Conservation (phyloP, 2,888 invertebrate species). For the Balanococcus diminutus region DNA sequence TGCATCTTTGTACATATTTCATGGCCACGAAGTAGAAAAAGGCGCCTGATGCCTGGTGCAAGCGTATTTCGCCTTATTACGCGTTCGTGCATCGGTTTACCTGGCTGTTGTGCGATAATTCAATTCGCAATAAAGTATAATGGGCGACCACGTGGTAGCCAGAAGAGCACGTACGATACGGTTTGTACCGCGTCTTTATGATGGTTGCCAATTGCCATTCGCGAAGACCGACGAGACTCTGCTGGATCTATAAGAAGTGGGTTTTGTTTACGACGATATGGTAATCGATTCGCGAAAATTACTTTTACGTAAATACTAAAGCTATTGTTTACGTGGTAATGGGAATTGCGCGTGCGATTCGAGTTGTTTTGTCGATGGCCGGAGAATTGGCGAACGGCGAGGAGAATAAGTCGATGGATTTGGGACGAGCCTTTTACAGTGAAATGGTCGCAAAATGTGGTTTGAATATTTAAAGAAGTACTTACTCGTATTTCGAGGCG, state of each 20-base stretch:
- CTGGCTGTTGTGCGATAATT: neutral
- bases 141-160: neutral
- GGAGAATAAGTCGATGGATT: no score
- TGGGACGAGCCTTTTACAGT: no score
- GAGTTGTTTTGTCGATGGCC: neutral
- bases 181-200: neutral
- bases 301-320: neutral
- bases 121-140: neutral
- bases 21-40: neutral
- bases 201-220: neutral
- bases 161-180: neutral
- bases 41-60: no score
- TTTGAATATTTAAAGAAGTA: no score
- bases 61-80: neutral
- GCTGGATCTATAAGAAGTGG: neutral
- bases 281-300: neutral
- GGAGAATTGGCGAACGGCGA: no score
- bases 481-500: no score
- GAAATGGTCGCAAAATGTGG: no score
- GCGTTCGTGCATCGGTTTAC: neutral
- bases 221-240: neutral
- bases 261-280: neutral
- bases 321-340: neutral
- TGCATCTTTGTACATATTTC: neutral
- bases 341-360: neutral